Evolutionary conservation across 2,888 invertebrate genomes (phyloP), one percentile per base, ranked within the genome.

Genomic region (Noctua pronuba): DNA sequence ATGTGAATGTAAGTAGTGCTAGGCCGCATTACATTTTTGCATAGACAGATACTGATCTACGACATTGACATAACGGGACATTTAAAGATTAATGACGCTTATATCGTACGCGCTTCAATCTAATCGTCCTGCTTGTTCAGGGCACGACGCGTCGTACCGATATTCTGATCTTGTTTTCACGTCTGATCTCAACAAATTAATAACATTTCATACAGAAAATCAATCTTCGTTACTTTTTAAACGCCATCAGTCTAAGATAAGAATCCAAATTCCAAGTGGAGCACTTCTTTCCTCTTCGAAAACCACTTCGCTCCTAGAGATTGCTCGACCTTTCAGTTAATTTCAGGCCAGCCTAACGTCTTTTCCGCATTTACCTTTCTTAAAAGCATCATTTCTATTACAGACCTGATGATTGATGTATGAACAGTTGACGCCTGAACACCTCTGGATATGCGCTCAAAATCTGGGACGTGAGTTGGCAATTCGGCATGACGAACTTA

Each of bases 41-140:
- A 86, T 65, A 83, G 86, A 83, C 73, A 86, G 88, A 89, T 90
- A 89, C 82, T 85, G 83, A 91, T 92, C 89, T 86, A 84, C 81
- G 84, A 88, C 86, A 88, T 89, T 90, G 90, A 92, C 89, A 92
- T 95, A 95, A 94, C 95, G 95, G 95, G 87, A 93, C 84, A 87
- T 84, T 82, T 85, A 83, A 87, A 94, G 94, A 95, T 94, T 94
- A 94, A 95, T 94, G 92, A 91, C 86, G 87, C 86, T 90, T 89
- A 89, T 89, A 89, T 89, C 76, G 89, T 90, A 82, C 86, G 84
- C 86, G 86, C 88, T 90, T 90, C 88, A 90, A 89, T 90, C 90
- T 91, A 90, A 92, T 92, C 88, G 88, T 82, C 84, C 81, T 86
- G 82, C 82, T 82, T 88, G 90, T 90, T 88, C 82, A 82, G 86